Percentiles rank a stretch among this genome's conserved stretches.
Evolutionary conservation across 2,888 invertebrate genomes (phyloP).

Genomic region (Gibbula magus): DNA sequence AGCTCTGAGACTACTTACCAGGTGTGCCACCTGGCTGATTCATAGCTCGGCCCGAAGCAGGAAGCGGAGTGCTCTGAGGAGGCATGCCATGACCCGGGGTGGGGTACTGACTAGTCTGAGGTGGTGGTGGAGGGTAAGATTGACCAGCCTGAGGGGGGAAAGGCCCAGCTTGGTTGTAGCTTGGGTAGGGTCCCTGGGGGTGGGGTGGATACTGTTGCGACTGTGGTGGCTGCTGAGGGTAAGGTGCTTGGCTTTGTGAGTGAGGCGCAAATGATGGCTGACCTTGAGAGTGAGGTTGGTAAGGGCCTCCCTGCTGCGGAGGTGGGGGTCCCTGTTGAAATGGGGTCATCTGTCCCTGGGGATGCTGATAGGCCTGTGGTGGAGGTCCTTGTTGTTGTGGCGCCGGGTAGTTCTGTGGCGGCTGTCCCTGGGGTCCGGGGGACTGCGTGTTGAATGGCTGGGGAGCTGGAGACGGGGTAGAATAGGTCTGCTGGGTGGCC

Average conservation of each 20-base stretch:
- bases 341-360: neutral
- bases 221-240: conserved; percentile 27
- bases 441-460: conserved; percentile 12
- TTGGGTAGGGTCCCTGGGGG: conserved; percentile 27
- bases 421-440: conserved; percentile 8
- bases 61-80: conserved; percentile 38
- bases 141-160: conserved; percentile 15
- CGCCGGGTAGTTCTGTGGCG: conserved; percentile 1
- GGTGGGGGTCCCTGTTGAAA: conserved; percentile 16
- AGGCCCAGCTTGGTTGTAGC: conserved; percentile 7
- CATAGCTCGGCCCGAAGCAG: conserved; percentile 27
- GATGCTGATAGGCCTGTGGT: conserved; percentile 16
- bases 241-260: conserved; percentile 20
- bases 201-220: conserved; percentile 25
- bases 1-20: conserved; percentile 16
- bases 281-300: conserved; percentile 1
- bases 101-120: conserved; percentile 23
- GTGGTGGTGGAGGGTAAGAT: conserved; percentile 21
- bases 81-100: conserved; percentile 28
- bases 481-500: conserved; percentile 13
- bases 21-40: conserved; percentile 17
- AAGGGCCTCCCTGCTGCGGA: conserved; percentile 11
- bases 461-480: neutral
- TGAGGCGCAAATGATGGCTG: conserved; percentile 13
- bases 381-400: conserved; percentile 19